Conservation (phyloP, 1,140 invertebrate species). For the Saccostrea glomerata region DNA sequence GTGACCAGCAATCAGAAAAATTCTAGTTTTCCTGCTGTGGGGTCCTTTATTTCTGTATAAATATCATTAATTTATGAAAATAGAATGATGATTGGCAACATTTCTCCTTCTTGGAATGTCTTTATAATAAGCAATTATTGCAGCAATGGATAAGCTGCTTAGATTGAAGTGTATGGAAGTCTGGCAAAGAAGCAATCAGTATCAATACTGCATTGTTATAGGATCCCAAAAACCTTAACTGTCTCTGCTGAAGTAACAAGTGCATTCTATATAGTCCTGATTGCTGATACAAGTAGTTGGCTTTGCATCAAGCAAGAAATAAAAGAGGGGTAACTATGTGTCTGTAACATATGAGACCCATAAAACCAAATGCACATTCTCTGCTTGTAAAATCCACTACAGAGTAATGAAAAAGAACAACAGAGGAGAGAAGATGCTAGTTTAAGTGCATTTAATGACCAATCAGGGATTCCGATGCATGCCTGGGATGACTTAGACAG, state of each 20-base stretch:
- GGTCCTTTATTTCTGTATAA: not conserved
- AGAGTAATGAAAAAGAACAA: slow-evolving; percentile 20
- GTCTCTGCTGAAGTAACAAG: not conserved
- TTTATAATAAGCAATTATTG: not conserved
- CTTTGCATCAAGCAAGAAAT: not conserved
- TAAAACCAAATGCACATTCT: not conserved
- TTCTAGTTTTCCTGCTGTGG: not conserved
- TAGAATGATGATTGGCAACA: not conserved
- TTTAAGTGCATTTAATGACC: slow-evolving; percentile 17
- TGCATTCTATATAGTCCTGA: not conserved
- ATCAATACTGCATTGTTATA: too few relatives aligned
- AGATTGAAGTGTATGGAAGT: not conserved
- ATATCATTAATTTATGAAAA: not conserved
- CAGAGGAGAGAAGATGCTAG: not conserved
- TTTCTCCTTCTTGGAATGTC: not conserved
- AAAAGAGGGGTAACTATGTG: not conserved
- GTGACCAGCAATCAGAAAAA: not conserved
- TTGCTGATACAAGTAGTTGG: not conserved
- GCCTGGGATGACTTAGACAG: slow-evolving; percentile 21
- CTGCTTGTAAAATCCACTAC: not conserved
- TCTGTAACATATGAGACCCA: not conserved
- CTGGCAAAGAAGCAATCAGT: not conserved
- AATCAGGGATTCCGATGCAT: slow-evolving; percentile 21
- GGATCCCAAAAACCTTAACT: not conserved
- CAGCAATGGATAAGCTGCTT: not conserved